Evolutionary conservation across 2,888 invertebrate genomes (phyloP), one percentile per base, ranked within the genome.

Genomic region (Automeris io): DNA sequence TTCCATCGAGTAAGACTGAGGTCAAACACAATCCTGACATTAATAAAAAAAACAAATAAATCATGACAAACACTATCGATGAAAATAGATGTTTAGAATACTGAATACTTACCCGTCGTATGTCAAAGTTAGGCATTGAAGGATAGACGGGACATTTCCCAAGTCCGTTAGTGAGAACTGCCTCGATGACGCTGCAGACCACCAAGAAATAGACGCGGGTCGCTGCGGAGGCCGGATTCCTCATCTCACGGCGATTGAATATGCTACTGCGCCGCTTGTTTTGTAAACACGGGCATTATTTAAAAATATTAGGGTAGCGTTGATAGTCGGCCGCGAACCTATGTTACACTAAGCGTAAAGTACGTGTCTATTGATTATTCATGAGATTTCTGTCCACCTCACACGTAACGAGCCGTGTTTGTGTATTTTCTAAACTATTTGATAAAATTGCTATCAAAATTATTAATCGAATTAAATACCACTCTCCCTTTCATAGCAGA

Each of bases 111-210:
- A 92, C 93, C 78, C 85, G 87, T 44, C 87, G 87, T 47, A 91
- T 79, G 57, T 92, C 90, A 57, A 92, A 92, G 70, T 90, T 82
- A 23, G 90, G 88, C 70, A 92, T 86, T 51, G 90, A 88, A 35
- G 89, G 89, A 66, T 91, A 90, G 48, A 89, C 88, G 3, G 92
- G 92, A 57, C 93, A 93, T 58, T 87, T 89, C 45, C 93, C 92
- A 26, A 92, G 76, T 31, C 91, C 92, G 33, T 88, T 80, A 42
- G 68, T 57, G 21, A 65, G 43, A 42, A 62, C 79, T n/a, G 61
- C 57, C 38, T 61, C 61, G 18, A 66, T 45, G 31, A 70, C 42
- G 13, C 59, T 55, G 42, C 65, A 67, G 41, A 77, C 57, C 41
- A 77, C 49, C 40, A 76, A 42, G 26, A 75, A 51, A 44, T 22